phyloP scores from a whole-genome alignment of 2,888 invertebrate species.

The Saturnia pavonia region DNA sequence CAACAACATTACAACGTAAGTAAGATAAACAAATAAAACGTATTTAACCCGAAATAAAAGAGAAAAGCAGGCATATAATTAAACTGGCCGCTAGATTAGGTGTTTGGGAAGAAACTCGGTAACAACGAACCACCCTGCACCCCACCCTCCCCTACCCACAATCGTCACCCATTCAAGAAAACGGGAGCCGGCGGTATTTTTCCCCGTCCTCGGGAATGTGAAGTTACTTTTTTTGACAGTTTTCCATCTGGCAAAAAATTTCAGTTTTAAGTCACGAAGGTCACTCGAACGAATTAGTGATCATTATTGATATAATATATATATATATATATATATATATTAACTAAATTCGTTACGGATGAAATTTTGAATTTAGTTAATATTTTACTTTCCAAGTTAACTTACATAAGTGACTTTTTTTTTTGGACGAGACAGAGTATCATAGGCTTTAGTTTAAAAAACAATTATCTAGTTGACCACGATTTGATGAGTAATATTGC shows the following conservation, averaged over 20 bases:
- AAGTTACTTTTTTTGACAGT: slow-evolving; percentile 3
- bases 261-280: background rate
- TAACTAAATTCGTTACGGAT: no score
- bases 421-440: no score
- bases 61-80: slow-evolving; percentile 49
- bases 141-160: slow-evolving; percentile 23
- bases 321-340: no score
- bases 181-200: slow-evolving; percentile 35
- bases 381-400: no score
- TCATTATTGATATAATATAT: no score
- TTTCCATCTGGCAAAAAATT: background rate
- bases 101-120: slow-evolving; percentile 49
- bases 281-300: background rate
- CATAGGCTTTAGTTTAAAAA: no score
- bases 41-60: slow-evolving; percentile 23
- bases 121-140: slow-evolving; percentile 36
- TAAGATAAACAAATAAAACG: background rate
- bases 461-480: no score
- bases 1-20: background rate
- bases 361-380: no score
- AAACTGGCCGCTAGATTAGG: slow-evolving; percentile 47
- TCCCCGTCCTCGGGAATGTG: slow-evolving; percentile 14
- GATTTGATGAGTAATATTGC: no score
- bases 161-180: slow-evolving; percentile 32
- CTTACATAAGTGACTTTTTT: no score